A percentile compares a stretch with the other conserved stretches of the same genome.
These are phyloP conservation scores for Notarius quadriscutis DNA, from an alignment of 2,113 vertebrate genomes.

Conservation along the genomic window DNA sequence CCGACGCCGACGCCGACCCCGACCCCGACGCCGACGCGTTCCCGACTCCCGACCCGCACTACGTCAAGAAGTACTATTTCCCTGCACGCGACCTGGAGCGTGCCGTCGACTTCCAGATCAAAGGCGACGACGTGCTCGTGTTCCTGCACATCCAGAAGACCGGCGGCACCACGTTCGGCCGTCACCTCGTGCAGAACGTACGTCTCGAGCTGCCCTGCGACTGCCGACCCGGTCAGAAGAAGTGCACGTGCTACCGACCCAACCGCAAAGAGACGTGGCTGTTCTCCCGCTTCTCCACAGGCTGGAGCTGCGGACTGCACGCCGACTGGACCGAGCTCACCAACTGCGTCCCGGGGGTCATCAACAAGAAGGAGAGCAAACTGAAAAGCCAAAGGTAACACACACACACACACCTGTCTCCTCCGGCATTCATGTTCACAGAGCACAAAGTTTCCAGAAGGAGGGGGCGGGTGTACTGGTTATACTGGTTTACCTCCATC, in stretches of 20 bases:
- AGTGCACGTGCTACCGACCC: conserved; percentile 98
- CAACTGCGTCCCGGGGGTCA: conserved; percentile 93
- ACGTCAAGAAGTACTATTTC: conserved; percentile 98
- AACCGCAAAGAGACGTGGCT: conserved; percentile 97
- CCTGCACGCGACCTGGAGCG: conserved; percentile 92
- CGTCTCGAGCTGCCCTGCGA: conserved; percentile 95
- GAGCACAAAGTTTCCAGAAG: too few species aligned
- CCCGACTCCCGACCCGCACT: conserved; percentile 97
- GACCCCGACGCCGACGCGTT: conserved; percentile 94
- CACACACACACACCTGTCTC: background rate
- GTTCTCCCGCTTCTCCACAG: conserved; percentile 97
- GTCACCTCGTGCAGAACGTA: conserved; percentile 97
- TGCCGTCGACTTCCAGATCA: conserved; percentile 93
- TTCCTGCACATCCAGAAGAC: conserved; percentile 99
- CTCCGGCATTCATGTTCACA: background rate
- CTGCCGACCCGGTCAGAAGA: conserved; percentile 97
- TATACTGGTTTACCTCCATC: too few species aligned
- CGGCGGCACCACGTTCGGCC: conserved; percentile 95
- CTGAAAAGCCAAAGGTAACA: conserved; percentile 82
- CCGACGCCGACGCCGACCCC: conserved; percentile 91
- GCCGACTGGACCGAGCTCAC: conserved; percentile 99
- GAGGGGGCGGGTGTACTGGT: too few species aligned
- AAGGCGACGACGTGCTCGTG: conserved; percentile 97
- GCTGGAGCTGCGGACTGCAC: conserved; percentile 98
- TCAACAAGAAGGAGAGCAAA: conserved; percentile 90